A percentile compares a stretch with the other conserved stretches of the same genome.
phyloP scores from a whole-genome alignment of 1,140 invertebrate species.

The Ylistrum balloti region DNA sequence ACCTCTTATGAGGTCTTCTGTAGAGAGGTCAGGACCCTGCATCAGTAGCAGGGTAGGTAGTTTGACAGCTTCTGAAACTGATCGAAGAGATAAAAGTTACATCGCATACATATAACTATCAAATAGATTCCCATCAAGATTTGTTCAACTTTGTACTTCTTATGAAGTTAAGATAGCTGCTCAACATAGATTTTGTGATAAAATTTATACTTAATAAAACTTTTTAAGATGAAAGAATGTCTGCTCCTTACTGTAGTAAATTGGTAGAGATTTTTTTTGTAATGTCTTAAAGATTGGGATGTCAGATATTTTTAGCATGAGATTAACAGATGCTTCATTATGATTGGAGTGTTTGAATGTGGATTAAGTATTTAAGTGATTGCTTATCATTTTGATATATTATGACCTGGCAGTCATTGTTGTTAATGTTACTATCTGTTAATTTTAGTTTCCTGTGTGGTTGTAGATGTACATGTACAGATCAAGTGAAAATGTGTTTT shows the following conservation, averaged over 20 bases:
- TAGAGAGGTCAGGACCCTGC: constrained; percentile 9
- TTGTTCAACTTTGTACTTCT: neutral
- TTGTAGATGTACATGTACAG: no score
- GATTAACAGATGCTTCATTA: neutral
- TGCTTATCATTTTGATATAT: no score
- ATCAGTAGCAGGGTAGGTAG: constrained; percentile 7
- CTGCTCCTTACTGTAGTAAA: neutral
- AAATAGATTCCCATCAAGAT: neutral
- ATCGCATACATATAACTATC: neutral
- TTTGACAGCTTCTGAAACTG: constrained; percentile 20
- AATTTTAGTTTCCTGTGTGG: no score
- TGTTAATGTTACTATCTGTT: no score
- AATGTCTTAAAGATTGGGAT: neutral
- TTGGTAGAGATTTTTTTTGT: neutral
- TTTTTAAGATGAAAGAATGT: neutral
- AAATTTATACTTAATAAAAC: neutral
- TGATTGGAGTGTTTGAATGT: neutral
- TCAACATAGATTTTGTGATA: neutral
- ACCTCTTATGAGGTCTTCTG: neutral
- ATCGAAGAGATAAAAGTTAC: neutral
- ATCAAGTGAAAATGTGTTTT: no score
- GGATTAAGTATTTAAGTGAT: neutral
- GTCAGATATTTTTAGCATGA: neutral
- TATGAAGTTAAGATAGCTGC: neutral
- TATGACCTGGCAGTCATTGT: no score